Percentiles rank a stretch among this genome's conserved stretches.
phyloP scores from a whole-genome alignment of 2,113 vertebrate genomes.

The Epinephelus lanceolatus region DNA sequence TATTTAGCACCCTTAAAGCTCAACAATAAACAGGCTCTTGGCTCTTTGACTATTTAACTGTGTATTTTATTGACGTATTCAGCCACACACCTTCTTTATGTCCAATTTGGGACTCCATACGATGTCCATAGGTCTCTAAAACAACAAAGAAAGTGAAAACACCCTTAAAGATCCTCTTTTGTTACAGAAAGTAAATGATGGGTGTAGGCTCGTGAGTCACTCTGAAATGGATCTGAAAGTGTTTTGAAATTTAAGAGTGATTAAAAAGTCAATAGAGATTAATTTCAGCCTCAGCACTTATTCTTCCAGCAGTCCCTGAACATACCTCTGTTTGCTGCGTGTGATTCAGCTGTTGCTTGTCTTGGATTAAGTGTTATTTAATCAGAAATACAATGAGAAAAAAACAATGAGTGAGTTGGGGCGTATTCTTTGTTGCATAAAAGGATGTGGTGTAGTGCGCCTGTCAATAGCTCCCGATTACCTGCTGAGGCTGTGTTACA shows the following conservation, averaged over 20 bases:
- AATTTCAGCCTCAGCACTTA: background rate
- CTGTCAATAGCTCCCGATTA: slow-evolving; percentile 25
- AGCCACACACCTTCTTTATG: too few relatives aligned
- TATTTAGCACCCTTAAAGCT: too few relatives aligned
- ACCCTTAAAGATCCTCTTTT: background rate
- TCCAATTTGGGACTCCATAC: background rate
- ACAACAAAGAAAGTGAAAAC: background rate
- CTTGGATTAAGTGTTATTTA: slow-evolving; percentile 27
- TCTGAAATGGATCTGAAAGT: background rate
- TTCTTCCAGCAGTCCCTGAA: background rate
- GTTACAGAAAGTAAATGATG: background rate
- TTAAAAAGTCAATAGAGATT: background rate
- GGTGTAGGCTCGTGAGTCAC: background rate
- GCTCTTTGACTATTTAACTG: background rate
- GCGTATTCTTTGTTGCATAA: slow-evolving; percentile 50
- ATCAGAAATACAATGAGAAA: slow-evolving; percentile 18
- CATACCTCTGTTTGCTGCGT: slow-evolving; percentile 1
- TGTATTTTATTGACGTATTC: background rate
- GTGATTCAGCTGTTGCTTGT: slow-evolving; percentile 27
- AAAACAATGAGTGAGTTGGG: slow-evolving; percentile 31
- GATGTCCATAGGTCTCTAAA: background rate
- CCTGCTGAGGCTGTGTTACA: slow-evolving; percentile 4
- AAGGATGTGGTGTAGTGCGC: slow-evolving; percentile 30
- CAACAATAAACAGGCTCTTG: too few relatives aligned
- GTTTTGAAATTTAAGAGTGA: background rate